Evolutionary conservation across 2,113 vertebrate species (phyloP), one percentile per base, ranked within the genome.

Genomic region (Abramis brama): DNA sequence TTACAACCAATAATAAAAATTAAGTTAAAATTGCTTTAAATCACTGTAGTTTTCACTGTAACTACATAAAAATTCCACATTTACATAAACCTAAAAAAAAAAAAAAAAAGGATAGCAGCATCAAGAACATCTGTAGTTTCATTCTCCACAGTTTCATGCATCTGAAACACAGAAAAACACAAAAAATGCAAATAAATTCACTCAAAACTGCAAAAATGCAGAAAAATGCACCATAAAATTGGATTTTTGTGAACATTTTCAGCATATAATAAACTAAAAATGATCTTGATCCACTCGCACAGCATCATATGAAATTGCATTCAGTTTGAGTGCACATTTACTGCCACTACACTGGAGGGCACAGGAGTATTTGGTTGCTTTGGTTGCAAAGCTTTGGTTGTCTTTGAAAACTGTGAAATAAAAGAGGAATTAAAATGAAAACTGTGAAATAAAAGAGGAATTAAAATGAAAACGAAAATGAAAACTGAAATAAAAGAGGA

Each of bases 121-220:
- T 66, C 21, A 70, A 80, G 39, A 87, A 85, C 27, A 60, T 36
- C 12, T 11, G 19, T 36, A 33, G 62, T 47, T 27, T 33, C 25
- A 6, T 39, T 75, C 27, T 74, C 27, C 39, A 55, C 55, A n/a
- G 50, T 5, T n/a, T 85, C 55, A 90, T 4, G 80, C 75, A 82
- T 88, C 85, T 87, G 71, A 47, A 85, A 76, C 10, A 86, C 17
- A 83, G 0, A n/a, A 43, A 80, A 11, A 73, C 25, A 77, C n/a
- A 52, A 76, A 0, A 4, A 30, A 52, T 30, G 7, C 3, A 4
- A 25, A 21, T 57, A 6, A 57, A 57, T 21, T 6, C 52, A 57
- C 52, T 1, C 19, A 57, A 21, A 57, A 9, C 55, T 57, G 19
- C 6, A 60, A 25, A 25, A 57, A 8, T 57, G 6, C 0, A 5